Evolutionary conservation across 2,888 invertebrate species (phyloP), one percentile per base, ranked within the genome.

Genomic region (Eupithecia vulgata): DNA sequence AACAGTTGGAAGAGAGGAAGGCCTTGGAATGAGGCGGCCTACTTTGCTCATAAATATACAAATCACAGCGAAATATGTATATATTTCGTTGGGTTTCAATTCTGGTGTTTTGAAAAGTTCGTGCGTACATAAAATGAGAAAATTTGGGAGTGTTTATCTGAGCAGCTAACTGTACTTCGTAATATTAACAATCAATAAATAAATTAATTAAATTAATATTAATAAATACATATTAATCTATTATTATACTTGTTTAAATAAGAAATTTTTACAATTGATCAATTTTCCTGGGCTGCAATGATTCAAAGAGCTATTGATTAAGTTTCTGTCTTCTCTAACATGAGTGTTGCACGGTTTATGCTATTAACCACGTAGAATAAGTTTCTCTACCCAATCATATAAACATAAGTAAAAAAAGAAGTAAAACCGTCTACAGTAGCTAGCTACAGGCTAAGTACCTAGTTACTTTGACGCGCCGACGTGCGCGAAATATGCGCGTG

Each of bases 401-500:
- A 42, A 0, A 40, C 13, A 2, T 17, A 45, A 17, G 7, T 17
- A 4, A 3, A 48, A 48, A 48, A n/a, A 40, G 1, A 57, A 13
- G 57, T 25, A 57, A 57, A 13, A 12, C 57, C 13, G n/a, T 57
- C 4, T 10, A 25, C 25, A 25, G 57, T 57, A 25, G 25, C 21
- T 21, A 13, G 57, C 12, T n/a, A n/a, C n/a, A 1, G 10, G 10
- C 1, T n/a, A 59, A 61, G 61, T 61, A 6, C 15, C 30, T 17
- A 17, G 30, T 34, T n/a, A 34, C 61, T 61, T 61, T 61, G 61
- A 61, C 34, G 61, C 17, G 61, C 61, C 61, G 61, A 61, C 61
- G 61, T 34, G 61, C 61, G 61, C 61, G 34, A 34, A 34, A 8
- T 17, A 34, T 61, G 61, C 34, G 34, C 61, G 8, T 61, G 4